Evolutionary conservation across 2,797 vertebrate species (phyloP), one percentile per base, ranked within the genome.

Genomic region (Mycteria americana): DNA sequence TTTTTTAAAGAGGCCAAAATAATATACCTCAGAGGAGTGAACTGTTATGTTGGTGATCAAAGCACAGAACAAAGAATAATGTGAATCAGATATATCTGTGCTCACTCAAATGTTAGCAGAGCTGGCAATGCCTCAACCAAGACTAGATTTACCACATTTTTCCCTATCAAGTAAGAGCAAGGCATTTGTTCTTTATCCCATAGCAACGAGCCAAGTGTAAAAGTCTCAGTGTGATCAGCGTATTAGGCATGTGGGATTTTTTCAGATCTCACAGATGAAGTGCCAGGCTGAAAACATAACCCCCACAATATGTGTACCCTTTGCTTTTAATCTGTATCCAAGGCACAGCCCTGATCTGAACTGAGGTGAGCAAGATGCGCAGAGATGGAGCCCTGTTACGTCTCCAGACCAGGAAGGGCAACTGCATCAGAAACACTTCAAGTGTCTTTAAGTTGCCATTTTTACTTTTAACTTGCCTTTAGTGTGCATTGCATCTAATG

Each of bases 161-260:
- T 54, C 17, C 7, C 39, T 79, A 8, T 37, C 14, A 82, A 18
- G 25, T 50, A 46, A 76, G 54, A 78, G 9, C 16, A 75, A 89
- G 45, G 31, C 48, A 74, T 86, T 86, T 95, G 46, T 51, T 92
- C 80, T 75, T 92, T 51, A 77, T 64, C 10, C 22, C 60, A 28
- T 48, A 90, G 22, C 60, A 92, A 81, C 0, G 0, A 90, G 41
- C 23, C 28, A 64, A 64, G 31, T 27, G 28, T 78, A 37, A 72
- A 53, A 90, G 28, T 45, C 73, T 84, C 48, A 30, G 8, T 37
- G 22, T 67, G 43, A 77, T 70, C 45, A 41, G 33, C 19, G 48
- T n/a, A 33, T 72, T 78, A 64, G 28, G 39, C 19, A 62, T 33
- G 50, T 27, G 25, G 24, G 15, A 68, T 81, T 91, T 76, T 80